Conservation (phyloP, 2,113 vertebrate species). For the Sphyrna mokarran region DNA sequence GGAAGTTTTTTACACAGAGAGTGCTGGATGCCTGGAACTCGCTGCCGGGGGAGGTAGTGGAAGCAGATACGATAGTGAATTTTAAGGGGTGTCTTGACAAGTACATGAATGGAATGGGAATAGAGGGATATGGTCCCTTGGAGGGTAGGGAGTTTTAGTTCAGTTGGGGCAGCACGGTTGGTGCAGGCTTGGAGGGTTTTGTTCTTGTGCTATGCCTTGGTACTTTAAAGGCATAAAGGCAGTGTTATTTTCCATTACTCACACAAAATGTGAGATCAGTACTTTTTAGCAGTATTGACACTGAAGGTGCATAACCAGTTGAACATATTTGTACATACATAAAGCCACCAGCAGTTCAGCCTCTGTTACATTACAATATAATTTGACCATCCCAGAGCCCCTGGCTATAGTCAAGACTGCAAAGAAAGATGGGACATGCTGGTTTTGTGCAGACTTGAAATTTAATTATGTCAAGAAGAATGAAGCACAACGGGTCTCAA, state of each 20-base stretch:
- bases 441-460: not conserved
- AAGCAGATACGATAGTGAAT: too few species aligned
- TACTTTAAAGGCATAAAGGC: not conserved
- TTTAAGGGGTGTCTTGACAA: too few species aligned
- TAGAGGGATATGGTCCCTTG: too few species aligned
- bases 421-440: not conserved
- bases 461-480: not conserved
- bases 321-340: not conserved
- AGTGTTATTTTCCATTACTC: not conserved
- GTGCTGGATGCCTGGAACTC: too few species aligned
- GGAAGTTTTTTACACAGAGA: too few species aligned
- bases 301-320: not conserved
- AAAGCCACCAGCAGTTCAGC: not conserved
- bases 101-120: too few species aligned
- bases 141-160: too few species aligned
- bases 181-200: too few species aligned
- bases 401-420: not conserved
- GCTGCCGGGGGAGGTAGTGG: not conserved
- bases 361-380: not conserved
- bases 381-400: not conserved
- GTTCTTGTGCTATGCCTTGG: not conserved
- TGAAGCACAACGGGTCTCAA: not conserved
- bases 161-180: too few species aligned
- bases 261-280: not conserved
- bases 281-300: not conserved